Conservation (phyloP, 1,140 invertebrate species). For the Anastrepha obliqua region DNA sequence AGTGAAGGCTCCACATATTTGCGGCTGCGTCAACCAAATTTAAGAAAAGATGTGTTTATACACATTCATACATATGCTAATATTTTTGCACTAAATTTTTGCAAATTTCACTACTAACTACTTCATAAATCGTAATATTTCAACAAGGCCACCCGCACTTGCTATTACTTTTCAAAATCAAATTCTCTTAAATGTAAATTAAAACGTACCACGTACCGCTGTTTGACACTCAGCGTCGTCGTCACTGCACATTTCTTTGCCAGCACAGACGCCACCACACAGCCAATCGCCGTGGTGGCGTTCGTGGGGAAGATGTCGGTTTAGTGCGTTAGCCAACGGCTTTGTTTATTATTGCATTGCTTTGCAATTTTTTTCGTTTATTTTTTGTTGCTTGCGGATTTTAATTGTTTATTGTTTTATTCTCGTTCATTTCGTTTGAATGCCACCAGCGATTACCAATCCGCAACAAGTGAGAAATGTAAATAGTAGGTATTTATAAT, state of each 20-base stretch:
- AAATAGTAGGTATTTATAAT: constrained; percentile 32
- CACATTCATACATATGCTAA: no score
- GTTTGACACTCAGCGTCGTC: constrained; percentile 23
- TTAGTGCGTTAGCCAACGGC: neutral
- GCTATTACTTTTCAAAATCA: neutral
- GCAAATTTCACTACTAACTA: neutral
- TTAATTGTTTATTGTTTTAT: constrained; percentile 45
- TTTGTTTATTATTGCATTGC: constrained; percentile 30
- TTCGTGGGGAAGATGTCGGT: neutral
- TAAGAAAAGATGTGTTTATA: no score
- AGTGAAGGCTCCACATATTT: no score
- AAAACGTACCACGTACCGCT: neutral
- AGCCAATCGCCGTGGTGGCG: neutral
- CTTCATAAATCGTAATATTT: neutral
- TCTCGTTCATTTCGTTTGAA: constrained; percentile 30
- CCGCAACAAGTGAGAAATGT: constrained; percentile 36
- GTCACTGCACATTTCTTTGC: neutral
- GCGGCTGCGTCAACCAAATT: no score
- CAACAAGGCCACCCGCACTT: constrained; percentile 22
- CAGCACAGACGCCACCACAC: neutral
- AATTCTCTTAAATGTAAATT: constrained; percentile 4
- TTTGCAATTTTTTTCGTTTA: neutral
- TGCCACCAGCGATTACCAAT: constrained; percentile 42
- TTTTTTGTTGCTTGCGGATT: constrained; percentile 24
- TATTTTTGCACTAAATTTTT: no score